These are phyloP conservation scores for Kryptopterus vitreolus DNA, from an alignment of 2,797 vertebrate genomes.

Conservation along the genomic window DNA sequence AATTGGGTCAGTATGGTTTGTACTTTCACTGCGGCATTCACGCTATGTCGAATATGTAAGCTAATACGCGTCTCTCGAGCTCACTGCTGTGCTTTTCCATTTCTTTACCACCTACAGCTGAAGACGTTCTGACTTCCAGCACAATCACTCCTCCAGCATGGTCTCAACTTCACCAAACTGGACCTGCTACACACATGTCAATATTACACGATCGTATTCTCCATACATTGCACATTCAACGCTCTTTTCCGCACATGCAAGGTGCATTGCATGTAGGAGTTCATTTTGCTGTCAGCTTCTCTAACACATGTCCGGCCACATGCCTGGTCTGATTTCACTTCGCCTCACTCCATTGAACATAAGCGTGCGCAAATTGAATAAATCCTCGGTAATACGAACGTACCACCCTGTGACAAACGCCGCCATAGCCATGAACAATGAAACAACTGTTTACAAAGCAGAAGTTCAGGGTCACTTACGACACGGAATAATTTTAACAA, in stretches of 20 bases:
- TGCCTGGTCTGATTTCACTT: not conserved
- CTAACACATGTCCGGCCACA: not conserved
- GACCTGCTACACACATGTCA: not conserved
- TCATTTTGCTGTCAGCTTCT: too few species aligned
- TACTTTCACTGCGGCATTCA: constrained; percentile 20
- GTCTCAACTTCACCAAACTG: not conserved
- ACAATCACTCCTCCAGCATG: not conserved
- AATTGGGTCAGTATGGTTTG: constrained; percentile 14
- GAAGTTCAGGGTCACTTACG: too few species aligned
- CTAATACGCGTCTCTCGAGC: not conserved
- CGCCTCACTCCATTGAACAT: not conserved
- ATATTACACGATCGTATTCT: not conserved
- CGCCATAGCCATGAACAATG: not conserved
- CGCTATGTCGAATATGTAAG: constrained; percentile 25
- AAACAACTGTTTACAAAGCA: not conserved
- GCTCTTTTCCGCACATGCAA: not conserved
- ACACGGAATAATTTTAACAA: not conserved
- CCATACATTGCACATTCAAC: not conserved
- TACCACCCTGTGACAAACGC: not conserved
- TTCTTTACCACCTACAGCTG: not conserved
- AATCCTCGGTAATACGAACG: not conserved
- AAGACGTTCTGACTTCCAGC: not conserved
- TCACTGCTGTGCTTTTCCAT: not conserved
- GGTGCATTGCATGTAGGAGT: too few species aligned
- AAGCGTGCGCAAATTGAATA: not conserved